phyloP scores from a whole-genome alignment of 2,888 invertebrate species.

The Heteromurus nitidus region DNA sequence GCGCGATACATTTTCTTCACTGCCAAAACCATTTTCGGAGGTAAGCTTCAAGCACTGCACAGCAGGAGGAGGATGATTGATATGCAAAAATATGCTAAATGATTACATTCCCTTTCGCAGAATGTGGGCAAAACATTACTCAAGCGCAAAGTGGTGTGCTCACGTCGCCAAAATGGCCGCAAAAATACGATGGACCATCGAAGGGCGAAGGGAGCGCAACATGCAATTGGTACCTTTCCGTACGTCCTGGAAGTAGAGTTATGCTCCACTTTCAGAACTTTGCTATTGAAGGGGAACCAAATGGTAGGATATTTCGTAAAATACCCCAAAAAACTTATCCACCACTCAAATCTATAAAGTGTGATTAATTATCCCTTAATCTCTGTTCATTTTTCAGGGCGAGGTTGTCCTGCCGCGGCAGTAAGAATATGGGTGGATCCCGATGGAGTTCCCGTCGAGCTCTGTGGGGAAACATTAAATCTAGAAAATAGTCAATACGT shows the following conservation, averaged over 20 bases:
- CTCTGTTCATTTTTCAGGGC: constrained; percentile 78
- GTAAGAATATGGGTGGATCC: constrained; percentile 91
- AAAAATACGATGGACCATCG: constrained; percentile 89
- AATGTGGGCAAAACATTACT: constrained; percentile 94
- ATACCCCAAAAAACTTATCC: no score
- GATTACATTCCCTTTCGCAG: constrained; percentile 76
- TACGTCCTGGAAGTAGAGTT: constrained; percentile 89
- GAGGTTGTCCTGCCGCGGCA: constrained; percentile 94
- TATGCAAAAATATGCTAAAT: background rate
- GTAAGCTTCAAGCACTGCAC: no score
- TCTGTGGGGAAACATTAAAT: constrained; percentile 89
- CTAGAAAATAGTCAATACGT: constrained; percentile 88
- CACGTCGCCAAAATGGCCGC: constrained; percentile 92
- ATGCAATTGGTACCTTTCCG: constrained; percentile 97
- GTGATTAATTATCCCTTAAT: background rate
- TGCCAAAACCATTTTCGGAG: constrained; percentile 89
- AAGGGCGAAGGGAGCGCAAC: constrained; percentile 88
- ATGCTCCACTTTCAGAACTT: constrained; percentile 94
- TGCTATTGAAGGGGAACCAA: constrained; percentile 94
- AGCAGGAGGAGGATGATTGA: no score
- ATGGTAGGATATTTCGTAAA: no score
- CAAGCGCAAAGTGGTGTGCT: constrained; percentile 84
- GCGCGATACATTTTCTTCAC: constrained; percentile 95
- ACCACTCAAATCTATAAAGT: no score
- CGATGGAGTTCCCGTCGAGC: constrained; percentile 87